Conservation (phyloP, 2,113 vertebrate genomes). For the Spermophilus dauricus region DNA sequence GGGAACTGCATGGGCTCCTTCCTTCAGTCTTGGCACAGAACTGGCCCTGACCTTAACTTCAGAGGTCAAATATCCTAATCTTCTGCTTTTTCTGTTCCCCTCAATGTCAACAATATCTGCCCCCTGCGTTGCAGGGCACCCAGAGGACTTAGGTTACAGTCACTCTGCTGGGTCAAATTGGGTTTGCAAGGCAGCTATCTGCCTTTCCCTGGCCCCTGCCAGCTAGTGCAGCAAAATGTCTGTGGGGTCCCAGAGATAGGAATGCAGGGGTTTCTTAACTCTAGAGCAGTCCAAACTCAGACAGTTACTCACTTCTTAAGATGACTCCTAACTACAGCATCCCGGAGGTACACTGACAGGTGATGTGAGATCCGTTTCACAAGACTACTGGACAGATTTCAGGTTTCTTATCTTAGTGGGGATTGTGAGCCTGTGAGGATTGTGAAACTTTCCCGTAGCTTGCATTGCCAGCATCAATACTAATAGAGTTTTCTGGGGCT, state of each 20-base stretch:
- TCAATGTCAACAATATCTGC: not conserved
- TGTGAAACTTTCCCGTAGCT: not conserved
- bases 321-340: too few species aligned
- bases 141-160: not conserved
- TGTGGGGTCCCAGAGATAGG: not conserved
- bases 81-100: not conserved
- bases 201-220: too few species aligned
- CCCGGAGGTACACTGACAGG: not conserved
- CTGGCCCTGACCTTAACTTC: not conserved
- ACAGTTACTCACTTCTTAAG: not conserved
- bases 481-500: not conserved
- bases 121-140: not conserved
- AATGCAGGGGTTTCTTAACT: not conserved
- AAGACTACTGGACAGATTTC: not conserved
- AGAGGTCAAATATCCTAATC: not conserved
- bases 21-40: too few species aligned
- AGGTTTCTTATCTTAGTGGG: not conserved
- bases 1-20: not conserved
- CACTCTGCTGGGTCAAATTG: not conserved
- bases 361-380: not conserved
- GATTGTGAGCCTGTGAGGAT: not conserved
- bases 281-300: not conserved
- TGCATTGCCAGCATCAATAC: not conserved
- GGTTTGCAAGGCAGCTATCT: not conserved
- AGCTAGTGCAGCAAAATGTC: not conserved